A percentile compares a stretch with the other conserved stretches of the same genome.
Conservation (phyloP, 2,888 invertebrate genomes). For the Dascillus cervinus region DNA sequence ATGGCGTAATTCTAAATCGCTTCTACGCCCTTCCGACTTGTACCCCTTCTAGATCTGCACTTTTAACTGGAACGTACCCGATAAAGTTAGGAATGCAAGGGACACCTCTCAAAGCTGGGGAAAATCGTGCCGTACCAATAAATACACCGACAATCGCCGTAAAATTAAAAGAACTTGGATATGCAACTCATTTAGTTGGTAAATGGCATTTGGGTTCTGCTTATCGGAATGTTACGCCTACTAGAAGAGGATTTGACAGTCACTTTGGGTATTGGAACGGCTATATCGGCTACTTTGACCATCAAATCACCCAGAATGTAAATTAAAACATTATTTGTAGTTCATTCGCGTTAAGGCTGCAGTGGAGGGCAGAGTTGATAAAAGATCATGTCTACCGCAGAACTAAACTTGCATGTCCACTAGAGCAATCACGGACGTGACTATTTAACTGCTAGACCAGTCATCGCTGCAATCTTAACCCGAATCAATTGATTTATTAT, state of each 20-base stretch:
- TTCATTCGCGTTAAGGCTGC: no score
- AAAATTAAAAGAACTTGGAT: slow-evolving; percentile 59
- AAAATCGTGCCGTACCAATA: slow-evolving; percentile 63
- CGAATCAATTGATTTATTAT: no score
- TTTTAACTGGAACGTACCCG: slow-evolving; percentile 81
- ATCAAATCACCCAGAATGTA: no score
- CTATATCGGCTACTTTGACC: slow-evolving; percentile 67
- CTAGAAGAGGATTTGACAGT: slow-evolving; percentile 65
- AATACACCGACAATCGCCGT: slow-evolving; percentile 46
- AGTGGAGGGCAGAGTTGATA: no score
- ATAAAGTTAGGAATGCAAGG: slow-evolving; percentile 71
- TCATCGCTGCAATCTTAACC: no score
- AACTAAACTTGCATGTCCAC: no score
- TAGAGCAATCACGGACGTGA: no score
- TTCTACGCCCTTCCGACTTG: slow-evolving; percentile 82
- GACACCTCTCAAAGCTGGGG: slow-evolving; percentile 55
- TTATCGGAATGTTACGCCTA: slow-evolving; percentile 57
- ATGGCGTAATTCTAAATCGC: slow-evolving; percentile 74
- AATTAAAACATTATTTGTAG: no score
- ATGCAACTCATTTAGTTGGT: slow-evolving; percentile 68
- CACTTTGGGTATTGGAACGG: slow-evolving; percentile 83
- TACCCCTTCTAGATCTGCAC: slow-evolving; percentile 75
- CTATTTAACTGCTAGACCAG: no score
- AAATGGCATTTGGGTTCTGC: slow-evolving; percentile 84
- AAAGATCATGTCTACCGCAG: no score